Conservation (phyloP, 2,113 vertebrate genomes). For the Lanius ludovicianus region DNA sequence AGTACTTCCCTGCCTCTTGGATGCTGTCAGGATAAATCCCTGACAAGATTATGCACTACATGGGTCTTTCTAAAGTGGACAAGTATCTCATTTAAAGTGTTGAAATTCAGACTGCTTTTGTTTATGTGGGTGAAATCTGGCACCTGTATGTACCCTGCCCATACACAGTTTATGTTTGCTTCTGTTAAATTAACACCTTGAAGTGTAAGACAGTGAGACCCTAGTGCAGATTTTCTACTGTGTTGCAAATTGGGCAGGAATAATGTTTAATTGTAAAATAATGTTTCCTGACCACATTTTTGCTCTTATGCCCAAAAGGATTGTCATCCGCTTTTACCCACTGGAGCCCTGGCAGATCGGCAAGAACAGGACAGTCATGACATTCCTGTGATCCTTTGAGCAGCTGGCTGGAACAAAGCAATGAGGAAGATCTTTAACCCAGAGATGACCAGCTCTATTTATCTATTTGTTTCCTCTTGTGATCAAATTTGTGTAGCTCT, state of each 20-base stretch:
- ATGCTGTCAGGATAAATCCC: neutral
- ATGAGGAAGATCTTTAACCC: neutral
- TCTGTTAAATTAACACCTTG: neutral
- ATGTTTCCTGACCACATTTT: neutral
- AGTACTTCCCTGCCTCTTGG: neutral
- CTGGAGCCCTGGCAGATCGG: conserved; percentile 90
- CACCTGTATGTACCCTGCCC: neutral
- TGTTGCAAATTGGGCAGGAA: neutral
- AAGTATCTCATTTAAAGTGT: neutral
- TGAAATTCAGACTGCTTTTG: neutral
- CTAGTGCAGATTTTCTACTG: neutral
- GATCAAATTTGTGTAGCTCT: neutral
- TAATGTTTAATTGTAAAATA: neutral
- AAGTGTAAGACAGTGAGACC: neutral
- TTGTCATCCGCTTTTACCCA: conserved; percentile 80
- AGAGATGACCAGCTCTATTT: neutral
- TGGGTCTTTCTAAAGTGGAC: neutral
- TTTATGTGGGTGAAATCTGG: neutral
- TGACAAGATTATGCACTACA: neutral
- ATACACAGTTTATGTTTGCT: neutral
- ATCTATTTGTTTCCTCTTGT: neutral
- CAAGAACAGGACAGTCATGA: conserved; percentile 89
- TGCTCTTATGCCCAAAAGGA: conserved; percentile 67
- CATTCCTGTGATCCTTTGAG: conserved; percentile 76
- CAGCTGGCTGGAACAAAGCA: neutral